Conservation (phyloP, 2,888 invertebrate species). For the Phrixothrix hirtus region DNA sequence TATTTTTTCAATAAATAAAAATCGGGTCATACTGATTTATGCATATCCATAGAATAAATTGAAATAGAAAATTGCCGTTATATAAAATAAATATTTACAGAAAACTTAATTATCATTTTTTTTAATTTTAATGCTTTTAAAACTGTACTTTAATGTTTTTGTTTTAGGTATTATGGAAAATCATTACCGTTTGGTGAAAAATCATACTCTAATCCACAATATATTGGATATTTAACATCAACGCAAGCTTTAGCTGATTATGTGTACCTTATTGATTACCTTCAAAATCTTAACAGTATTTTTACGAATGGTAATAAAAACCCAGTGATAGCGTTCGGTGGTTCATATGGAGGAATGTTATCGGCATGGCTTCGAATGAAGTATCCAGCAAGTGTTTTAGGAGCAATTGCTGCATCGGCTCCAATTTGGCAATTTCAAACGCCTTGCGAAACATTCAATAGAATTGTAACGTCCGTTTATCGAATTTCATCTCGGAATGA, state of each 20-base stretch:
- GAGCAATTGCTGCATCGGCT: slow-evolving; percentile 91
- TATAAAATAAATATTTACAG: no score
- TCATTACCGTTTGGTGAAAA: slow-evolving; percentile 86
- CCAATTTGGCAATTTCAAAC: slow-evolving; percentile 86
- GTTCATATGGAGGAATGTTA: slow-evolving; percentile 98
- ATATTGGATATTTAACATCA: slow-evolving; percentile 82
- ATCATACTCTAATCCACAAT: slow-evolving; percentile 66
- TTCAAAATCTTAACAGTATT: slow-evolving; percentile 52
- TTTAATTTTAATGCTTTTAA: no score
- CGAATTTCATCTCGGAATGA: slow-evolving; percentile 50
- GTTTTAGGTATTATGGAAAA: slow-evolving; percentile 78
- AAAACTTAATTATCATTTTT: no score
- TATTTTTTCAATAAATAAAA: no score
- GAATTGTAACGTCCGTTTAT: slow-evolving; percentile 81
- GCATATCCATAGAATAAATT: no score
- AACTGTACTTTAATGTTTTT: no score
- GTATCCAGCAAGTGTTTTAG: slow-evolving; percentile 86
- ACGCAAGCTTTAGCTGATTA: slow-evolving; percentile 95
- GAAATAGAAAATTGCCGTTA: no score
- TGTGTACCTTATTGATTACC: slow-evolving; percentile 72
- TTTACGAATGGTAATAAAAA: slow-evolving; percentile 54
- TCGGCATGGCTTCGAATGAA: slow-evolving; percentile 95
- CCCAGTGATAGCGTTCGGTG: slow-evolving; percentile 82
- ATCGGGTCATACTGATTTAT: no score
- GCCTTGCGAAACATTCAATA: slow-evolving; percentile 74